Evolutionary conservation across 2,113 vertebrate genomes (phyloP), one percentile per base, ranked within the genome.

Genomic region (Piprites chloris): DNA sequence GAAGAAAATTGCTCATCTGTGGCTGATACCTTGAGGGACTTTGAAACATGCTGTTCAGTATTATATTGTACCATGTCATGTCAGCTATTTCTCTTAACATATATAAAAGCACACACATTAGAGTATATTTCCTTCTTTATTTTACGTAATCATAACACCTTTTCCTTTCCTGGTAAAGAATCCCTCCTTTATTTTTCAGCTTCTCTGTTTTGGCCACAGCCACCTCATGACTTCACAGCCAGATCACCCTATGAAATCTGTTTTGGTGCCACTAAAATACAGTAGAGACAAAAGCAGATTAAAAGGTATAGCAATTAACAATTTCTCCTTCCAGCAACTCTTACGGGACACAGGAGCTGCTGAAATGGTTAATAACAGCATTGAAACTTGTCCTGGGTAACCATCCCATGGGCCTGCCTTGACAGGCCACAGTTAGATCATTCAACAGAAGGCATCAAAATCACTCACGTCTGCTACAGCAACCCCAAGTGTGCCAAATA

Each of bases 331-430:
- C 56, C 72, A 81, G 65, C 24, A 53, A 66, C 66, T 85, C 55
- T 63, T 85, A 41, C 74, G 85, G 56, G 65, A 71, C 30, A 42
- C 49, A 67, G 41, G 35, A 93, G 35, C 55, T 96, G 90, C 94
- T 95, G 90, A 96, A 76, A 73, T 68, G 84, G 88, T 69, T 44
- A 47, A 87, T 65, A 41, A 41, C 47, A 89, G 78, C 80, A 81
- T 37, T 68, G 52, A 63, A 72, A 75, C 49, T 90, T 47, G 17
- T 39, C 16, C 68, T 22, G 11, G 3, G 42, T 53, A 90, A 67
- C 50, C 82, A 56, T 46, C 53, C 61, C 37, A 10, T 14, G 4
- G 5, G 69, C 90, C 72, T 87, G 92, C 32, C 88, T 61, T 19
- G 69, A 92, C 92, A 95, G 58, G 89, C 50, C 67, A 21, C 55